Percentiles rank a stretch among this genome's conserved stretches.
Conservation (phyloP, 2,888 invertebrate genomes). For the Coleophora flavipennella region DNA sequence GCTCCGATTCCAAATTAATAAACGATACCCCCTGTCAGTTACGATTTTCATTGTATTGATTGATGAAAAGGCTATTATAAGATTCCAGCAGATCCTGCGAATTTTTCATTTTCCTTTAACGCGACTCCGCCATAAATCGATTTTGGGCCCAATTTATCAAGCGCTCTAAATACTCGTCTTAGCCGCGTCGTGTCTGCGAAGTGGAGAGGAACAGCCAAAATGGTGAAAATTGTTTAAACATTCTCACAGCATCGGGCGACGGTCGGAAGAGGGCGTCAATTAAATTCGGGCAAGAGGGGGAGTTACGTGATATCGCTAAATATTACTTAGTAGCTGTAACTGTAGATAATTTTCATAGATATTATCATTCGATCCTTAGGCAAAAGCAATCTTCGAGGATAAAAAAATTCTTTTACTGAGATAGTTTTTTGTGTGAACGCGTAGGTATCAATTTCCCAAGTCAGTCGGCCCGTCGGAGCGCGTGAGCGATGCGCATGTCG, state of each 20-base stretch:
- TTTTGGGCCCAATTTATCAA: constrained; percentile 57
- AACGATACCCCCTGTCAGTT: constrained; percentile 36
- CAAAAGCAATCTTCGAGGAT: constrained; percentile 24
- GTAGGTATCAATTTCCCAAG: constrained; percentile 62
- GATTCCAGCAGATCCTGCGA: constrained; percentile 49
- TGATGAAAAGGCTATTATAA: constrained; percentile 61
- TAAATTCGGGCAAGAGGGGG: constrained; percentile 34
- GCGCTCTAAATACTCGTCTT: constrained; percentile 49
- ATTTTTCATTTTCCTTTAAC: constrained; percentile 59
- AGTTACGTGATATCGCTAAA: constrained; percentile 31
- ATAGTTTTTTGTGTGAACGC: constrained; percentile 41
- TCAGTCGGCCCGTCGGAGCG: constrained; percentile 59
- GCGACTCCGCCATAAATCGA: constrained; percentile 55
- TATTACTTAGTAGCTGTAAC: constrained; percentile 27
- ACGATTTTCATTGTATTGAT: constrained; percentile 56
- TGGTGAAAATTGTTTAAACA: constrained; percentile 41
- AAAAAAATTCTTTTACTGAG: constrained; percentile 10
- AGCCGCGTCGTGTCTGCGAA: constrained; percentile 40
- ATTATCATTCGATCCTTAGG: background rate
- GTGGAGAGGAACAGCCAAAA: constrained; percentile 44
- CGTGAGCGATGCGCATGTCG: constrained; percentile 57
- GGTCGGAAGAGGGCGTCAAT: constrained; percentile 29
- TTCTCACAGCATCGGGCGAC: constrained; percentile 35
- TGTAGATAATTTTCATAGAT: constrained; percentile 11
- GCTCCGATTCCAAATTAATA: constrained; percentile 44